These are phyloP conservation scores for Phocides pigmalion DNA, from an alignment of 1,140 invertebrate genomes.

Conservation along the genomic window DNA sequence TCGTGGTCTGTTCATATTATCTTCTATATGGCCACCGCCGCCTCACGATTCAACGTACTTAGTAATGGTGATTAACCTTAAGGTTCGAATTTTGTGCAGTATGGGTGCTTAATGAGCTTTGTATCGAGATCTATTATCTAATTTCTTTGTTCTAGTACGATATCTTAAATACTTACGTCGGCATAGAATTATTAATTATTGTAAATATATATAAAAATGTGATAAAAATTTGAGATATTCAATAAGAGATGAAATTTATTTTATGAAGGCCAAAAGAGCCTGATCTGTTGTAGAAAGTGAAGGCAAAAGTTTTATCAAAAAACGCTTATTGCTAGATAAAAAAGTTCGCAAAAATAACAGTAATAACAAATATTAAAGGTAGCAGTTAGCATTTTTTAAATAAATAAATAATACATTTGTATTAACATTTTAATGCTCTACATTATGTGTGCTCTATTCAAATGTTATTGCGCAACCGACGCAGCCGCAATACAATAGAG, in stretches of 20 bases:
- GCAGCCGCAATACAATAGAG: slow-evolving; percentile 7
- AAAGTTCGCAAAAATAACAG: too few relatives aligned
- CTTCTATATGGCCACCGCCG: slow-evolving; percentile 26
- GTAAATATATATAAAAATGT: too few relatives aligned
- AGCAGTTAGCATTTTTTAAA: too few relatives aligned
- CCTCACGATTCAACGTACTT: slow-evolving; percentile 31
- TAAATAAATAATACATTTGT: slow-evolving; percentile 2
- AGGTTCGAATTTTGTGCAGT: slow-evolving; percentile 18
- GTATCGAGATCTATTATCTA: slow-evolving; percentile 5
- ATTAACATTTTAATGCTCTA: slow-evolving; percentile 2
- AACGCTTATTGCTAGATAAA: too few relatives aligned
- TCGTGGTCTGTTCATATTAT: slow-evolving; percentile 34
- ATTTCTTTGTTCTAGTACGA: not conserved
- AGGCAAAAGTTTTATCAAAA: too few relatives aligned
- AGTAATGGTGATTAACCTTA: slow-evolving; percentile 25
- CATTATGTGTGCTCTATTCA: slow-evolving; percentile 8
- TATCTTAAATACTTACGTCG: too few relatives aligned
- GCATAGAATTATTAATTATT: too few relatives aligned
- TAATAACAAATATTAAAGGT: too few relatives aligned
- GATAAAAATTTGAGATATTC: too few relatives aligned
- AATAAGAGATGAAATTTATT: too few relatives aligned
- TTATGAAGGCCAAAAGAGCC: too few relatives aligned
- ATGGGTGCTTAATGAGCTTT: slow-evolving; percentile 25
- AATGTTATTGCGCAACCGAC: slow-evolving; percentile 11
- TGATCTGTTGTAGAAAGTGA: too few relatives aligned